Evolutionary conservation across 2,888 invertebrate genomes (phyloP).

Genomic region (Ischnus inquisitorius): DNA sequence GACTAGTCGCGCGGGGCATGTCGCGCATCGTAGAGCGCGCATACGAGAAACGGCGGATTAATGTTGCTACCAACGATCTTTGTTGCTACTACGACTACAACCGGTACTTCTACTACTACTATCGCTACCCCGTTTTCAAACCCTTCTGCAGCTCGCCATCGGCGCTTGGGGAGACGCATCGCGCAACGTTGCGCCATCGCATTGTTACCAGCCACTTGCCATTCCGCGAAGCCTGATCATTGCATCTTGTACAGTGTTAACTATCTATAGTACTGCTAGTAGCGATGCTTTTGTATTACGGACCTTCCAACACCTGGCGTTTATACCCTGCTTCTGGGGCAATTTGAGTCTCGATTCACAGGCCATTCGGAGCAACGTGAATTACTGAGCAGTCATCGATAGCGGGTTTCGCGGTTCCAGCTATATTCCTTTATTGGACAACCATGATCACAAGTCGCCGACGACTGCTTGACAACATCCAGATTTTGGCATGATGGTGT

Average conservation of each 20-base stretch:
- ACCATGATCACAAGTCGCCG: neutral
- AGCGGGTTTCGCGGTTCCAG: neutral
- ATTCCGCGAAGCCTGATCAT: constrained; percentile 24
- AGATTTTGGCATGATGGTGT: no score
- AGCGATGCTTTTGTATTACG: constrained; percentile 10
- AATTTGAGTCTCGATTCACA: constrained; percentile 16
- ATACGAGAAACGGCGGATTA: constrained; percentile 14
- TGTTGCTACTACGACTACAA: no score
- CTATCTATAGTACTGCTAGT: neutral
- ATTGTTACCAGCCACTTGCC: neutral
- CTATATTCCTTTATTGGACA: neutral
- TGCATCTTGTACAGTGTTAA: constrained; percentile 24
- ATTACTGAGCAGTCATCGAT: neutral
- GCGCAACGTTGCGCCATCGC: neutral
- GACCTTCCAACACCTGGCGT: neutral
- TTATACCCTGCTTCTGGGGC: neutral
- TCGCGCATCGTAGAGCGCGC: constrained; percentile 27
- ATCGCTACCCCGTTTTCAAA: neutral
- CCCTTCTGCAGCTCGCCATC: constrained; percentile 33
- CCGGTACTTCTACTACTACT: no score
- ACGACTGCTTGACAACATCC: no score
- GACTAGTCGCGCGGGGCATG: constrained; percentile 41
- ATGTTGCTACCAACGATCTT: constrained; percentile 12
- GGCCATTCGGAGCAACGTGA: neutral
- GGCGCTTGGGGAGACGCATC: constrained; percentile 5